These are phyloP conservation scores for Erethizon dorsatum DNA, from an alignment of 2,797 vertebrate species.

Conservation along the genomic window DNA sequence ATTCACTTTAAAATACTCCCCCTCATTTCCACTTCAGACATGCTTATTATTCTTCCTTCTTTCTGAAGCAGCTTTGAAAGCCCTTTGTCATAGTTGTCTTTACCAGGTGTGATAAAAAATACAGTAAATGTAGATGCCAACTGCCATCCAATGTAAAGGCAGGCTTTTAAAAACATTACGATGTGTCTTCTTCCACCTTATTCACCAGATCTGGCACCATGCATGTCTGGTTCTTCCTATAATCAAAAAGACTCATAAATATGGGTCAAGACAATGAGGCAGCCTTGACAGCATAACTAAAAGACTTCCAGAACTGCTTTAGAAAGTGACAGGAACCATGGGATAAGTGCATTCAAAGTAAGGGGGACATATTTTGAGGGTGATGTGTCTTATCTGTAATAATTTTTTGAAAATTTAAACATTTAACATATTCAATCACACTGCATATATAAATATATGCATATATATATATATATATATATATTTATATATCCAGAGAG, in stretches of 20 bases:
- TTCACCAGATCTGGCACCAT: background rate
- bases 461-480: background rate
- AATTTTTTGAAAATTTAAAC: background rate
- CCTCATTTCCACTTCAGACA: background rate
- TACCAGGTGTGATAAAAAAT: background rate
- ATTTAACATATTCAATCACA: background rate
- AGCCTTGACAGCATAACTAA: background rate
- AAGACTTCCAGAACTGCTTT: background rate
- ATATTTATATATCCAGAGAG: background rate
- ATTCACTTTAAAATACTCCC: background rate
- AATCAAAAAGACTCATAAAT: background rate
- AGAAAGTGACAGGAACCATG: background rate
- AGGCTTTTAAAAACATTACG: background rate
- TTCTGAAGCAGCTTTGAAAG: background rate
- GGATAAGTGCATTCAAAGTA: background rate
- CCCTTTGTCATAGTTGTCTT: background rate
- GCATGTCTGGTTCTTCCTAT: background rate
- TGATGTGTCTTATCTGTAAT: background rate
- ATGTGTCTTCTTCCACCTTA: background rate
- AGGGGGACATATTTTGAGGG: background rate
- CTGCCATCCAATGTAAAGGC: background rate
- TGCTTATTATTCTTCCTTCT: background rate
- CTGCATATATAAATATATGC: background rate
- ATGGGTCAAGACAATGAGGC: background rate
- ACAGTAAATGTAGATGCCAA: too few species aligned